These are phyloP conservation scores for Ceratina australensis DNA, from an alignment of 1,140 invertebrate genomes.

Conservation along the genomic window DNA sequence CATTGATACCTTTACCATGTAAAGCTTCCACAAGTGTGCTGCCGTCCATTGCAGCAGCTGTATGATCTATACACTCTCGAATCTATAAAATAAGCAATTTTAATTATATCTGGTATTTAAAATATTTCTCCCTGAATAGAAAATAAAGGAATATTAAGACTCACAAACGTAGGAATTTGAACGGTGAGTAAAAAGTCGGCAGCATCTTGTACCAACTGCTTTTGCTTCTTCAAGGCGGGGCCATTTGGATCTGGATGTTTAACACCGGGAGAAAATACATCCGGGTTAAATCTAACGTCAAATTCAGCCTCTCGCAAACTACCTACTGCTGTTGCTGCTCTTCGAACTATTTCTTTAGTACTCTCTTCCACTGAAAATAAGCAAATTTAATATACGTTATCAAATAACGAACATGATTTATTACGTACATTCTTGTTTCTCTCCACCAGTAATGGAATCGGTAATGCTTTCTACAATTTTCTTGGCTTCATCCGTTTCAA, in stretches of 20 bases:
- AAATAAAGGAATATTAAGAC: slow-evolving; percentile 68
- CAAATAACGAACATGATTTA: not conserved
- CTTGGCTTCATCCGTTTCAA: slow-evolving; percentile 92
- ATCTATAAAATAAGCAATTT: slow-evolving; percentile 81
- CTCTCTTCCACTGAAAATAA: slow-evolving; percentile 87
- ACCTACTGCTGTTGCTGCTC: slow-evolving; percentile 93
- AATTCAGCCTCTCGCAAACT: slow-evolving; percentile 97
- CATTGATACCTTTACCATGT: slow-evolving; percentile 97
- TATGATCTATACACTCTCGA: slow-evolving; percentile 94
- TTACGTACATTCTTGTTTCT: slow-evolving; percentile 87
- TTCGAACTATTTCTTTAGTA: slow-evolving; percentile 93
- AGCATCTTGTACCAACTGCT: slow-evolving; percentile 94
- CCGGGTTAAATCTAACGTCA: slow-evolving; percentile 98
- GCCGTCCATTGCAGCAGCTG: slow-evolving; percentile 96
- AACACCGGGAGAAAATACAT: slow-evolving; percentile 97
- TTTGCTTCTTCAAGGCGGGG: slow-evolving; percentile 88
- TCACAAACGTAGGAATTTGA: slow-evolving; percentile 96
- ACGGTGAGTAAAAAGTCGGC: slow-evolving; percentile 95
- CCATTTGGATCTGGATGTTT: slow-evolving; percentile 87
- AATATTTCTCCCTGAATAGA: not conserved
- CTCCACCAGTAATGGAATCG: slow-evolving; percentile 88
- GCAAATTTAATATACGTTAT: not conserved
- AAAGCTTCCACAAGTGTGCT: slow-evolving; percentile 95
- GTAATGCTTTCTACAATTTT: slow-evolving; percentile 95
- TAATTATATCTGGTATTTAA: not conserved